Conservation (phyloP, 2,888 invertebrate species). For the Calameuta pallipes region DNA sequence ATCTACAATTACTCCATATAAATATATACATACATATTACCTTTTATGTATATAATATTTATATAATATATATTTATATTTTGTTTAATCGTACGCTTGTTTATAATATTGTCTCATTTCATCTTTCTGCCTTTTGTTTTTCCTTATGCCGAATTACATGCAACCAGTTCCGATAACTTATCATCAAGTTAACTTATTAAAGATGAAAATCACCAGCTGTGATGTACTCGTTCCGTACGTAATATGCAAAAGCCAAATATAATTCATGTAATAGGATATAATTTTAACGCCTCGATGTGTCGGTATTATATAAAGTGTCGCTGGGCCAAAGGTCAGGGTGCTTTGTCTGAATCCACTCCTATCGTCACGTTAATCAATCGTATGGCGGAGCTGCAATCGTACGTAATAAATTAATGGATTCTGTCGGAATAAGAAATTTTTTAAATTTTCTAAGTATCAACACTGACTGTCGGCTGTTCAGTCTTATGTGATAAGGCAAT, state of each 20-base stretch:
- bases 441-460: not conserved
- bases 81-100: conserved; percentile 21
- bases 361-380: not conserved
- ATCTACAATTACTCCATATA: conserved; percentile 45
- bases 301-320: not conserved
- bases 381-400: not conserved
- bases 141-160: conserved; percentile 30
- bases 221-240: not conserved
- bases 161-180: conserved; percentile 13
- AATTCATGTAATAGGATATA: not conserved
- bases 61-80: conserved; percentile 32
- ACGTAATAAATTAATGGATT: not conserved
- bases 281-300: no score
- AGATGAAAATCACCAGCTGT: conserved; percentile 34
- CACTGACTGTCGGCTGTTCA: conserved; percentile 46
- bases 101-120: conserved; percentile 51
- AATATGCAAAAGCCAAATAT: not conserved
- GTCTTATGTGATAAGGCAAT: conserved; percentile 55
- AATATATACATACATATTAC: conserved; percentile 25
- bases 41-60: conserved; percentile 17
- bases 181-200: conserved; percentile 27
- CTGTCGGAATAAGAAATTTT: not conserved
- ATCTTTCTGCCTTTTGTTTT: conserved; percentile 9
- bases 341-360: not conserved
- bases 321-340: not conserved